Conservation (phyloP, 2,797 vertebrate genomes). For the Sebastes reedi region DNA sequence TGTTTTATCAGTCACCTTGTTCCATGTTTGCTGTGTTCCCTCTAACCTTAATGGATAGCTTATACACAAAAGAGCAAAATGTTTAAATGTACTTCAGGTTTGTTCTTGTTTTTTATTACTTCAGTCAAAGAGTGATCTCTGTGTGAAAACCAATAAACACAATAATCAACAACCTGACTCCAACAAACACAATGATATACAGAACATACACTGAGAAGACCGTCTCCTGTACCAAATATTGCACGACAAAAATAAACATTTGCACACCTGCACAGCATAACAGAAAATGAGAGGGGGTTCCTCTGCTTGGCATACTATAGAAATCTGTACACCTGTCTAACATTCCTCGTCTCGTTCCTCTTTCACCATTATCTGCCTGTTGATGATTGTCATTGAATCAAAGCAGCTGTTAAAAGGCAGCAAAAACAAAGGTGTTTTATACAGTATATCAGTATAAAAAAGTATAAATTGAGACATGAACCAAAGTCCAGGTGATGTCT, state of each 20-base stretch:
- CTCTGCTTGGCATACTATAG: background rate
- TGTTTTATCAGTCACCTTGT: background rate
- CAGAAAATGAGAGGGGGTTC: background rate
- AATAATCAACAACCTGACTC: background rate
- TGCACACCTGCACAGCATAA: conserved; percentile 21
- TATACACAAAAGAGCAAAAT: background rate
- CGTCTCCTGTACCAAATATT: conserved; percentile 1
- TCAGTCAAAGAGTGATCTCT: background rate
- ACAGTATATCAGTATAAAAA: conserved; percentile 14
- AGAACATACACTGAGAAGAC: conserved; percentile 1
- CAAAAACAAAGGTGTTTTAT: background rate
- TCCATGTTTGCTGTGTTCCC: background rate
- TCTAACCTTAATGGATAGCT: background rate
- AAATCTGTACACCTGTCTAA: background rate
- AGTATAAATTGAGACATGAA: conserved; percentile 30
- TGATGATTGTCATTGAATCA: background rate
- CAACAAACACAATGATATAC: conserved; percentile 12
- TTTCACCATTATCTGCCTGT: background rate
- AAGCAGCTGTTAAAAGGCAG: conserved; percentile 7
- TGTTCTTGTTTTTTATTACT: conserved; percentile 6
- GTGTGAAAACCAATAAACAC: background rate
- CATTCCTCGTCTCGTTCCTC: background rate
- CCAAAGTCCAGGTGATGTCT: background rate
- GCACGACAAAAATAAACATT: conserved; percentile 26
- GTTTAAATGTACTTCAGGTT: background rate